Conservation (phyloP, 2,888 invertebrate genomes). For the Pristionchus entomophagus region DNA sequence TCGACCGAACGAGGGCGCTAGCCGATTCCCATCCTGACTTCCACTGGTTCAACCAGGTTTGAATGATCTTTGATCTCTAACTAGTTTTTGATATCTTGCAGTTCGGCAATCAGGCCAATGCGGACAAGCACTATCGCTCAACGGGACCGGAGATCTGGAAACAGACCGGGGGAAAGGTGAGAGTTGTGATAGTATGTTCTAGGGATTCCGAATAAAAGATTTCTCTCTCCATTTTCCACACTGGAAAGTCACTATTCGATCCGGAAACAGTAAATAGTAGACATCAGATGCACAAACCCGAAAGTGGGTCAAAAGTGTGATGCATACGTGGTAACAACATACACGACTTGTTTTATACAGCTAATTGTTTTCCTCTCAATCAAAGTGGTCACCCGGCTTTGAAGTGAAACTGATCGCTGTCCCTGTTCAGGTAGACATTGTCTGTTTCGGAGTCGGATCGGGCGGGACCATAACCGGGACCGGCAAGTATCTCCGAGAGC, state of each 20-base stretch:
- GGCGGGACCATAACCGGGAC: constrained; percentile 65
- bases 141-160: constrained; percentile 74
- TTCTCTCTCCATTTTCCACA: too few relatives aligned
- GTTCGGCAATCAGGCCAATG: constrained; percentile 72
- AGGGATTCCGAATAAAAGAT: background rate
- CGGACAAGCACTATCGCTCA: constrained; percentile 68
- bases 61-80: background rate
- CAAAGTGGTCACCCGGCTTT: too few relatives aligned
- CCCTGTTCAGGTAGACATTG: constrained; percentile 67
- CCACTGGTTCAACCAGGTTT: too few relatives aligned
- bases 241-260: too few relatives aligned
- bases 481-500: constrained; percentile 55
- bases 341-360: too few relatives aligned
- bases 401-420: too few relatives aligned
- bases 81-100: constrained; percentile 54
- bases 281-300: too few relatives aligned
- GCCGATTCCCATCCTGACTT: background rate
- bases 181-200: too few relatives aligned
- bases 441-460: constrained; percentile 71
- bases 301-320: too few relatives aligned
- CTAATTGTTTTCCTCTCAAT: too few relatives aligned
- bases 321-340: too few relatives aligned
- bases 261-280: too few relatives aligned
- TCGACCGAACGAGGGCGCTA: background rate
- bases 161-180: constrained; percentile 69